These are phyloP conservation scores for Anniella stebbinsi DNA, from an alignment of 2,797 vertebrate genomes.

Conservation along the genomic window DNA sequence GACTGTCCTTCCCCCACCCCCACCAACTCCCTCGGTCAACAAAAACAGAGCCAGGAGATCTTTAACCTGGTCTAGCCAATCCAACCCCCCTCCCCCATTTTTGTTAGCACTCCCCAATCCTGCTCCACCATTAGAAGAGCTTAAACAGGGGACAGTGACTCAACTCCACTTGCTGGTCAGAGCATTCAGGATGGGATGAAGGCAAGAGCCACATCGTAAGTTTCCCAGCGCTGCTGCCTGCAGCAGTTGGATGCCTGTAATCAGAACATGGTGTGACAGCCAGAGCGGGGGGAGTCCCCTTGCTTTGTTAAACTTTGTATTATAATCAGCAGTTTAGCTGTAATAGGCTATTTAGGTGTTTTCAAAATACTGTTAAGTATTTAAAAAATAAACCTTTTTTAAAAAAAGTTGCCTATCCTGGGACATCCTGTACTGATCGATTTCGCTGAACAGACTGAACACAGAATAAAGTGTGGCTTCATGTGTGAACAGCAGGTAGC, in stretches of 20 bases:
- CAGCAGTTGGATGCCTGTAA: neutral
- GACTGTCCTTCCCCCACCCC: neutral
- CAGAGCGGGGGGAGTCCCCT: neutral
- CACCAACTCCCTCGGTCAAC: no score
- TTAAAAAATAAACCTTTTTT: neutral
- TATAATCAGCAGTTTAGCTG: constrained; percentile 6
- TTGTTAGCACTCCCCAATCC: neutral
- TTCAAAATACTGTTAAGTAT: neutral
- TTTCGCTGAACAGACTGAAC: neutral
- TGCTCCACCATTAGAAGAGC: neutral
- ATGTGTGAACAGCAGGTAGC: neutral
- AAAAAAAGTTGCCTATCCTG: neutral
- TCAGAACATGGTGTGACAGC: neutral
- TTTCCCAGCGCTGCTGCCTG: neutral
- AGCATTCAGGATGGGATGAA: neutral
- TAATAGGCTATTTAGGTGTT: neutral
- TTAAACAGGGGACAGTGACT: neutral
- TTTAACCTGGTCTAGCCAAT: neutral
- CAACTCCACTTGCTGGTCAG: neutral
- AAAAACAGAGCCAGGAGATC: neutral
- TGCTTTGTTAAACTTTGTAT: constrained; percentile 6
- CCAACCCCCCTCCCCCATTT: neutral
- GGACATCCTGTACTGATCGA: neutral
- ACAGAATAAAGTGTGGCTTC: neutral
- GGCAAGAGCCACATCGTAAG: neutral